phyloP scores from a whole-genome alignment of 2,797 vertebrate species.

The Falco naumanni region DNA sequence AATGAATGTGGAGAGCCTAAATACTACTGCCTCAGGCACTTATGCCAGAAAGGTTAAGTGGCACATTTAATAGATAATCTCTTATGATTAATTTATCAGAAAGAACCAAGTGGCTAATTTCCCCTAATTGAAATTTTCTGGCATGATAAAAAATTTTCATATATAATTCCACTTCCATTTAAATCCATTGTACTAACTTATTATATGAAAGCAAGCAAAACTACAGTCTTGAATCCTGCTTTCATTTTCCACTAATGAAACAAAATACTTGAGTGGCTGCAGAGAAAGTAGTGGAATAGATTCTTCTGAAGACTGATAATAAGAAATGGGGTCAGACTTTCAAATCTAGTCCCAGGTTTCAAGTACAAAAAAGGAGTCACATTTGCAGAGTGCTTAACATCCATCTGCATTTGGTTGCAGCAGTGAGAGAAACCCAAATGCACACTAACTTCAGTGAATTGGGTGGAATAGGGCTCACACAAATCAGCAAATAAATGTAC shows the following conservation, averaged over 20 bases:
- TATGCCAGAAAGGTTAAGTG: slow-evolving; percentile 64
- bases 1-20: slow-evolving; percentile 51
- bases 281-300: not conserved
- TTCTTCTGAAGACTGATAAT: not conserved
- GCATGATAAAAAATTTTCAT: slow-evolving; percentile 26
- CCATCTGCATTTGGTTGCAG: not conserved
- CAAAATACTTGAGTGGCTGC: not conserved
- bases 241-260: not conserved
- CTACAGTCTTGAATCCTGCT: not conserved
- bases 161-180: slow-evolving; percentile 40
- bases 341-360: not conserved
- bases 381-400: not conserved
- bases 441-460: not conserved
- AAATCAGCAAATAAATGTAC: not conserved
- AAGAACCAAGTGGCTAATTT: slow-evolving; percentile 55
- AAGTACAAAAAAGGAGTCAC: not conserved
- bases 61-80: slow-evolving; percentile 56
- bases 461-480: not conserved
- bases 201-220: slow-evolving; percentile 13
- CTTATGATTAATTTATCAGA: slow-evolving; percentile 65
- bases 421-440: not conserved
- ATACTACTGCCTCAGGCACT: slow-evolving; percentile 42
- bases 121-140: slow-evolving; percentile 39
- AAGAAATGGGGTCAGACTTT: not conserved
- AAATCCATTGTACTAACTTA: slow-evolving; percentile 20